Evolutionary conservation across 2,113 vertebrate genomes (phyloP).

Genomic region (Rhagologus leucostigma): DNA sequence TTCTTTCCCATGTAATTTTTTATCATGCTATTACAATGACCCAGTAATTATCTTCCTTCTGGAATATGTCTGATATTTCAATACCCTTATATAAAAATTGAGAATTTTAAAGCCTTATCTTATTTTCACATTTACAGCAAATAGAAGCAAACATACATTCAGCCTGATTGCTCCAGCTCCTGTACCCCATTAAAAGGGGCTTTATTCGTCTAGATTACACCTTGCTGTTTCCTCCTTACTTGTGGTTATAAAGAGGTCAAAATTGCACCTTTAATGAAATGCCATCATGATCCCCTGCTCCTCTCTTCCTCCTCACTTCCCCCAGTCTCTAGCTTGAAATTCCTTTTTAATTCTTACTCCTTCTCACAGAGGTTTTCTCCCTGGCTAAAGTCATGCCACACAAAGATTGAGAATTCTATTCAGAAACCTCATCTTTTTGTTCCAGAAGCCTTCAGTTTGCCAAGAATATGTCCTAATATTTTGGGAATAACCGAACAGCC

Average conservation of each 20-base stretch:
- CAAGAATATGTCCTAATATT: background rate
- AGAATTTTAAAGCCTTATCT: background rate
- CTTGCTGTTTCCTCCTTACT: background rate
- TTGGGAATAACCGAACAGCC: background rate
- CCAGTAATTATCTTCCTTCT: background rate
- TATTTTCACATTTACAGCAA: background rate
- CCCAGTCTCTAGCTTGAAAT: background rate
- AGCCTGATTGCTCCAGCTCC: background rate
- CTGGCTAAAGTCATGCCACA: background rate
- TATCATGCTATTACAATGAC: background rate
- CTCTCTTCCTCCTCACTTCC: background rate
- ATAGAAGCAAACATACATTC: background rate
- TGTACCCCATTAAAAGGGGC: background rate
- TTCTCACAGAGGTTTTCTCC: background rate
- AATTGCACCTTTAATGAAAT: background rate
- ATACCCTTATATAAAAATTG: background rate
- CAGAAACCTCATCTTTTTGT: background rate
- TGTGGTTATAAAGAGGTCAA: background rate
- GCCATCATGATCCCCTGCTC: background rate
- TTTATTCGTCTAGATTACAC: background rate
- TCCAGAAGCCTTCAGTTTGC: background rate
- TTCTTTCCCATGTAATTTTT: slow-evolving; percentile 1
- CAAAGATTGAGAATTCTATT: background rate
- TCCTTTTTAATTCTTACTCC: background rate
- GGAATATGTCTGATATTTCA: background rate